Evolutionary conservation across 2,113 vertebrate species (phyloP), one percentile per base, ranked within the genome.

Genomic region (Neotragus pygmaeus): DNA sequence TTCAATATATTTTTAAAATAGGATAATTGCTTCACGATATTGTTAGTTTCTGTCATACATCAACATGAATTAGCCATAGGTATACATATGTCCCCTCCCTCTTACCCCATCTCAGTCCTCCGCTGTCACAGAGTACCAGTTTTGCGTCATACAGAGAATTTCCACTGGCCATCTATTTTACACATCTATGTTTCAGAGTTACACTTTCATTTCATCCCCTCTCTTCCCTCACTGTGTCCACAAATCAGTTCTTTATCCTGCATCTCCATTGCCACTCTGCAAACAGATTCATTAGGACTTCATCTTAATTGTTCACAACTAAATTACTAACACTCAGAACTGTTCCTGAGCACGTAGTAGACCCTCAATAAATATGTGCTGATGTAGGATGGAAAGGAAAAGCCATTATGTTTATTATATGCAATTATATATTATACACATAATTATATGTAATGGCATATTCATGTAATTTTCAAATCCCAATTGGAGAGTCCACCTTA

Each of bases 401-500:
- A 33, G 70, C 5, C 57, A 53, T 66, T 45, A 2, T 28, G 28
- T 49, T 88, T 73, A 86, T 83, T 70, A 70, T 77, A 75, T 43
- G 9, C 87, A 75, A 94, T 96, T 49, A 64, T 39, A 39, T 39
- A 64, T 85, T 77, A 47, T 12, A 78, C 16, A 28, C 23, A 43
- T 95, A 92, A 95, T 92, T 92, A 60, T 36, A 28, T 53, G n/a
- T 94, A 57, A 95, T 87, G 93, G 77, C 2, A 49, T 45, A 84
- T 36, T 62, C 94, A 21, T 62, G 58, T 23, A 49, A 10, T 87
- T 78, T 89, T 53, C 55, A 91, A 64, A 83, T 86, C 11, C 80
- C 51, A 83, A 0, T 13, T 5, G 28, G 57, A 53, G 45, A 28
- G 55, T 4, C 39, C 19, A 15, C 33, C 6, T 13, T 30, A 5